phyloP scores from a whole-genome alignment of 2,797 vertebrate species.

The Schizopygopsis pylzovi region DNA sequence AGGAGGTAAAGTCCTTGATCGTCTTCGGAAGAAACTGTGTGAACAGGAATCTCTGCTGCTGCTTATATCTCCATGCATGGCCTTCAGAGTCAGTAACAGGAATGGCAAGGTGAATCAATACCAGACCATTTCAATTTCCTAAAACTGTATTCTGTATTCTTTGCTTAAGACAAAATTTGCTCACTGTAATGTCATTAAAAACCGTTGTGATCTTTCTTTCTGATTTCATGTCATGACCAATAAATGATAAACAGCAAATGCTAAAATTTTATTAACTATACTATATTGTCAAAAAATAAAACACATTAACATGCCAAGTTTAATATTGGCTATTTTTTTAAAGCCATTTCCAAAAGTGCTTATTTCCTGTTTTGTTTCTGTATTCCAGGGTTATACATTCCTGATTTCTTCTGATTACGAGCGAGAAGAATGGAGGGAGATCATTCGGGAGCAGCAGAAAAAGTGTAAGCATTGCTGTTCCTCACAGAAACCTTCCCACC shows the following conservation, averaged over 20 bases:
- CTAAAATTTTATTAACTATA: background rate
- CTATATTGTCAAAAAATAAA: background rate
- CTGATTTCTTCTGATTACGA: slow-evolving; percentile 97
- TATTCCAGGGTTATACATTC: slow-evolving; percentile 89
- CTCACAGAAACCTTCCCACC: background rate
- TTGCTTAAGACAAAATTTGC: background rate
- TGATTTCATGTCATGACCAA: background rate
- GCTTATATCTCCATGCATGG: slow-evolving; percentile 92
- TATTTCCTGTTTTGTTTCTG: background rate
- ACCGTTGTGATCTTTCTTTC: background rate
- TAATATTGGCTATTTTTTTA: too few relatives aligned
- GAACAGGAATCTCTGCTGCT: slow-evolving; percentile 95
- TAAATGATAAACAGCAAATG: background rate
- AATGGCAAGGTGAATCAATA: slow-evolving; percentile 87
- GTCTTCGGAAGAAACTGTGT: slow-evolving; percentile 94
- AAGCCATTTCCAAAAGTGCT: background rate
- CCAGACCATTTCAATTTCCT: background rate
- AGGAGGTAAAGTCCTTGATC: slow-evolving; percentile 90
- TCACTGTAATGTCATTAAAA: background rate
- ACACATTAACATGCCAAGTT: background rate
- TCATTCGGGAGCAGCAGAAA: slow-evolving; percentile 95
- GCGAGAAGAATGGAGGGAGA: slow-evolving; percentile 94
- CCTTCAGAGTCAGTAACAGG: slow-evolving; percentile 90
- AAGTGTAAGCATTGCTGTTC: slow-evolving; percentile 84
- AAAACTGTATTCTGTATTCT: slow-evolving; percentile 82